Base-by-base conservation (phyloP, 2,888 invertebrate species). In the Steinernema hermaphroditum region DNA sequence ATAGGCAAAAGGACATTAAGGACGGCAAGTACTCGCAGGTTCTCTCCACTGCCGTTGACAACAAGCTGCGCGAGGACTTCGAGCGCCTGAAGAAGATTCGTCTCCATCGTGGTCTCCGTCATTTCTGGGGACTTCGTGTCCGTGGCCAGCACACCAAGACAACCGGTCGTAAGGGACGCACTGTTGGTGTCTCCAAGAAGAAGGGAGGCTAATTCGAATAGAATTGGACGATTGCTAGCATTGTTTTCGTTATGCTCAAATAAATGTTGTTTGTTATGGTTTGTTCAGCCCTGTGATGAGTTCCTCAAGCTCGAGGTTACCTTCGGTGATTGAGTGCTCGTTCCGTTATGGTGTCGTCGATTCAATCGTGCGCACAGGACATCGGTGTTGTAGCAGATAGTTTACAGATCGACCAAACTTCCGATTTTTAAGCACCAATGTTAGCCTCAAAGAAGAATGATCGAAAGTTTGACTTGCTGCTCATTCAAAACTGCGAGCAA, bases 111-210 rank as follows among this genome's bases (percentile, higher is more conserved):
- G 98, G 98, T 89, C 92, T 99, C 89, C 92, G 98, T 89, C 98
- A 99, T 88, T 97, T 94, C 90, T 99, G 97, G 97, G 97, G 97
- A 87, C 93, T 98, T 84, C 92, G 98, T 89, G 97, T 98, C 73
- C 92, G 98, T 88, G 98, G 98, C 90, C 98, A 98, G 89, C 98
- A 98, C 88, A 98, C 98, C 74, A 99, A 98, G 91, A 98, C 98
- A 54, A 98, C 98, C 82, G 98, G 98, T 87, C 92, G 97, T 88
- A 92, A 97, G 90, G 98, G 97, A 90, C 92, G 97, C 89, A 98
- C 98, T 89, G 98, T 99, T 86, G 98, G 98, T 94, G 98, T 99
- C 86, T 96, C 96, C 87, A 99, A 99, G 92, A 98, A 98, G 94
- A 99, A 99, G 93, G 87, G 85, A 77, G 85, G 84, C 75, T 85